Evolutionary conservation across 1,140 invertebrate species (phyloP), one percentile per base, ranked within the genome.

Genomic region (Pseudomyrmex cubaensis): DNA sequence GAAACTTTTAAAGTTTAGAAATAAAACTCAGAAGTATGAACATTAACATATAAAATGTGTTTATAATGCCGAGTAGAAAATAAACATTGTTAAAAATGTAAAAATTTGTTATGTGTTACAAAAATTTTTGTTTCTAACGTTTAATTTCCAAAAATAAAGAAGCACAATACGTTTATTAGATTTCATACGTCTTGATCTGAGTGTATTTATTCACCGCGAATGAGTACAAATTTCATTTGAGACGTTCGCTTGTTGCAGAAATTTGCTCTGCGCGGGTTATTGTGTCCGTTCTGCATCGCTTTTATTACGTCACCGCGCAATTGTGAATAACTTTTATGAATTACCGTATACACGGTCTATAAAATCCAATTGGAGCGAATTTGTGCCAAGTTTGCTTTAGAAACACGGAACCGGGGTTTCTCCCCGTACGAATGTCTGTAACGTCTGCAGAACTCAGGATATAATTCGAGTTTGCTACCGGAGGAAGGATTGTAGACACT

Each of bases 361-460:
- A 50, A 80, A 80, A 80, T 80, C 13, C 54, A 70, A 59, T 80
- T 72, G 66, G 20, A 50, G 44, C 44, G 64, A 80, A 59, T 80
- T 67, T 72, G 54, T 72, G 44, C 20, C 35, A 59, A 80, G 54
- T 72, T 80, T 80, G 66, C 54, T 59, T 72, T 80, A 44, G 35
- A 72, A 67, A 67, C 67, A 77, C 44, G 22, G 20, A 0, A 12
- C 13, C 50, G 50, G 44, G 20, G n/a, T 48, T 25, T n/a, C 48
- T 52, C 62, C 75, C 63, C 25, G 25, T 50, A 75, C 70, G 57
- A 13, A 15, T 74, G 48, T 64, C 50, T 44, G 70, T 75, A 82
- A 73, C 61, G 61, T 74, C 57, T 73, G 44, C 12, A 75, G 78
- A 82, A 82, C 63, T 82, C 70, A 61, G 59, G 35, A 61, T 59